A percentile compares a stretch with the other conserved stretches of the same genome.
Conservation (phyloP, 1,140 invertebrate species). For the Scaptomyza graminum region DNA sequence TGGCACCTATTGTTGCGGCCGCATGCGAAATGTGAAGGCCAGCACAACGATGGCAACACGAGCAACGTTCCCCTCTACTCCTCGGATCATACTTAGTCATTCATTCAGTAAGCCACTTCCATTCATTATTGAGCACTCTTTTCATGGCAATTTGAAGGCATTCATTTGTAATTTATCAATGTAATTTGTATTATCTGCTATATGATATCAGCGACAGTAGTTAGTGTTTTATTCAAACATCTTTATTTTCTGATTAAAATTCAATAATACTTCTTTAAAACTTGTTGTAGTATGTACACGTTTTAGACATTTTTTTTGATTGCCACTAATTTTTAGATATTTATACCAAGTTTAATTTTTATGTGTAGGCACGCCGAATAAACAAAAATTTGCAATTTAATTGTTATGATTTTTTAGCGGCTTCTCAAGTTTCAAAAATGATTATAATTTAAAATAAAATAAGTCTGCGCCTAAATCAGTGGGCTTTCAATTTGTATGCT, state of each 20-base stretch:
- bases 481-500: constrained; percentile 30
- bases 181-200: constrained; percentile 30
- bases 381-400: constrained; percentile 7
- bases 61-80: neutral
- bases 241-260: constrained; percentile 1
- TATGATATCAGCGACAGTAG: constrained; percentile 29
- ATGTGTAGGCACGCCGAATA: neutral
- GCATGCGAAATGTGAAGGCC: constrained; percentile 75
- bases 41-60: constrained; percentile 41
- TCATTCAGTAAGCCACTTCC: constrained; percentile 25
- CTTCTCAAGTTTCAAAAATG: constrained; percentile 54
- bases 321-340: no score
- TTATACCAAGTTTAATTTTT: no score
- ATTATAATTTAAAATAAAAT: constrained; percentile 41
- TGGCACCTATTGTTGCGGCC: constrained; percentile 50
- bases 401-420: constrained; percentile 19
- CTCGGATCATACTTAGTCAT: constrained; percentile 8
- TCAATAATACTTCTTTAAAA: no score
- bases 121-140: constrained; percentile 45
- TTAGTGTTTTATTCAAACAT: constrained; percentile 8
- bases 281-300: no score
- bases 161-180: constrained; percentile 47
- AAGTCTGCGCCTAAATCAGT: constrained; percentile 33
- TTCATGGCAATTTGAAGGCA: constrained; percentile 43
- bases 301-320: neutral